These are phyloP conservation scores for Kryptolebias ocellatus DNA, from an alignment of 2,797 vertebrate genomes.

Conservation along the genomic window DNA sequence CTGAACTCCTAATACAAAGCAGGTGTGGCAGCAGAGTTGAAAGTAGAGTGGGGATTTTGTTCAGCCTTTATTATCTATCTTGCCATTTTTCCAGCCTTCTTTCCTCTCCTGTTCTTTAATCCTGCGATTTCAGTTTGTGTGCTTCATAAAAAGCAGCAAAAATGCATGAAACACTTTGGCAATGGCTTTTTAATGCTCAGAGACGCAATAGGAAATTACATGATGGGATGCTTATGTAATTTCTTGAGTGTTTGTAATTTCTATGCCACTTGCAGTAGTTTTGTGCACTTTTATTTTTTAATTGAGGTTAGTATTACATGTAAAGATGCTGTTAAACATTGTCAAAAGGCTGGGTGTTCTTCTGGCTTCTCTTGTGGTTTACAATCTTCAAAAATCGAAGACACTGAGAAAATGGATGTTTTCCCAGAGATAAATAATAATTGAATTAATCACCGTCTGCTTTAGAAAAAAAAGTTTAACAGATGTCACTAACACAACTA, in stretches of 20 bases:
- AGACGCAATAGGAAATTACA: slow-evolving; percentile 75
- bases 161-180: slow-evolving; percentile 62
- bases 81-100: slow-evolving; percentile 12
- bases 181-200: slow-evolving; percentile 53
- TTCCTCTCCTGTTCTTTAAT: slow-evolving; percentile 10
- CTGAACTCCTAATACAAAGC: slow-evolving; percentile 73
- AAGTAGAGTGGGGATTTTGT: slow-evolving; percentile 57
- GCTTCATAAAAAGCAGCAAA: slow-evolving; percentile 62
- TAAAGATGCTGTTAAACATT: slow-evolving; percentile 34
- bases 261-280: slow-evolving; percentile 57
- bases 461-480: slow-evolving; percentile 12
- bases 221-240: slow-evolving; percentile 69
- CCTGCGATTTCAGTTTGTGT: slow-evolving; percentile 37
- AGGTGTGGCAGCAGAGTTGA: slow-evolving; percentile 71
- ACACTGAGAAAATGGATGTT: slow-evolving; percentile 16
- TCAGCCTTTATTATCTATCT: slow-evolving; percentile 49
- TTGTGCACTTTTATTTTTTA: slow-evolving; percentile 42
- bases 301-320: slow-evolving; percentile 38
- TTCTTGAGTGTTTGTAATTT: slow-evolving; percentile 76
- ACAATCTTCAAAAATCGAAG: slow-evolving; percentile 24
- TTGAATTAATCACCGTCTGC: slow-evolving; percentile 13
- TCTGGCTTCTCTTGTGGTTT: slow-evolving; percentile 21
- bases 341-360: slow-evolving; percentile 22
- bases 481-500: slow-evolving; percentile 13
- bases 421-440: slow-evolving; percentile 4